Base-by-base conservation (phyloP, 1,140 invertebrate species). In the Amyelois transitella region DNA sequence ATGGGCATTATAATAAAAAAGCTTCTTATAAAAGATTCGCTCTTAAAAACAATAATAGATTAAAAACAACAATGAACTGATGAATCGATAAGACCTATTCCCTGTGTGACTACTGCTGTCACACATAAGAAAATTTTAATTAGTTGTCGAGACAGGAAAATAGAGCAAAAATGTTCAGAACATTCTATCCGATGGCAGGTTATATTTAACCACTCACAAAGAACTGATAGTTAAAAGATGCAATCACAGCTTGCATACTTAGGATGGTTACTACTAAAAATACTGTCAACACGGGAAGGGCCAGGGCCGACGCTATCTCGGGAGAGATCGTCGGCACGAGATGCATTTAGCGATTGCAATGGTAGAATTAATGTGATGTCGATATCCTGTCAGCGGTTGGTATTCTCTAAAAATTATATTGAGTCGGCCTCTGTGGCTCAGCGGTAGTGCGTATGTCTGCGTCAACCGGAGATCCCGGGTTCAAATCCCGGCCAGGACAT, bases 201-300 rank as follows among this genome's bases (percentile, higher is more conserved):
- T 74, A 64, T 64, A 78, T 64, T 72, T 72, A 75, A 60, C 65
- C 25, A 60, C 21, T 66, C 62, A 63, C 63, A 73, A 59, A 47
- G 55, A 47, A 44, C 59, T 63, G 67, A 77, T 64, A n/a, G n/a
- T n/a, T n/a, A 70, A 53, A 51, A 61, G 69, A 75, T 75, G 61
- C 38, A 47, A 77, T 77, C 72, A 62, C 55, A 19, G 45, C 10
- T 38, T 49, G 71, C 62, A 60, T 63, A 66, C 51, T 62, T 52
- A 44, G 61, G 57, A 75, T 77, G 58, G 63, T 63, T 66, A 55
- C 59, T 63, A 64, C 60, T 69, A 66, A 76, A 75, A 67, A 76
- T 74, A 72, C 69, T 66, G 69, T 67, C 63, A 63, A 62, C 63
- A 51, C 62, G 52, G 58, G 58, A 65, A 55, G 60, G 52, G 51